phyloP scores from a whole-genome alignment of 1,140 invertebrate species.

The Drosophila littoralis region DNA sequence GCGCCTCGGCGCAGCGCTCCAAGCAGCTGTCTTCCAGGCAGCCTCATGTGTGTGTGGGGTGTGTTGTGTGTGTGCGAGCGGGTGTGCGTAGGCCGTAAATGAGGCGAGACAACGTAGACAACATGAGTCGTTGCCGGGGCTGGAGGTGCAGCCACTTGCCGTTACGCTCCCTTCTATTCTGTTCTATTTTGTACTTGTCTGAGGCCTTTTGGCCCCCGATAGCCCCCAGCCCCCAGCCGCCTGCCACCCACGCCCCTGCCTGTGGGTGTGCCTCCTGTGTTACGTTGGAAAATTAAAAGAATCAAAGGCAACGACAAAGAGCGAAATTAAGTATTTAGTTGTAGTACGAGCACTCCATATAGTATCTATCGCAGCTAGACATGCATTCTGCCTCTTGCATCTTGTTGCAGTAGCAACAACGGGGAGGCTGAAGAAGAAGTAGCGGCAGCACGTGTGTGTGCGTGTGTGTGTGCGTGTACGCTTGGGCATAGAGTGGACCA shows the following conservation, averaged over 20 bases:
- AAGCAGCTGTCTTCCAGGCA: conserved; percentile 79
- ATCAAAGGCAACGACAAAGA: conserved; percentile 78
- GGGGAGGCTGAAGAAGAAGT: background rate
- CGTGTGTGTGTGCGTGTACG: too few species aligned
- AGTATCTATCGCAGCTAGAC: conserved; percentile 62
- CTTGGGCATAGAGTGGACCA: conserved; percentile 45
- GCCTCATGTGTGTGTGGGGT: conserved; percentile 19
- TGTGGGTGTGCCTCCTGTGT: conserved; percentile 1
- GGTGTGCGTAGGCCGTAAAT: conserved; percentile 72
- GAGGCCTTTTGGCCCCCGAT: conserved; percentile 10
- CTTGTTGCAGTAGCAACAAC: conserved; percentile 8
- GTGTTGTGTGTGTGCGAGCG: conserved; percentile 20
- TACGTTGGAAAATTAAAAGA: conserved; percentile 78
- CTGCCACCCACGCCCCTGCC: background rate
- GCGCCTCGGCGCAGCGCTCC: conserved; percentile 44
- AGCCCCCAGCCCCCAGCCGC: background rate
- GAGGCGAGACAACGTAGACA: conserved; percentile 65
- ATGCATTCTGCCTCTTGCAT: conserved; percentile 67
- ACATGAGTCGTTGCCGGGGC: conserved; percentile 20
- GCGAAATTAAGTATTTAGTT: conserved; percentile 81
- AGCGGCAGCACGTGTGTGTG: conserved; percentile 11
- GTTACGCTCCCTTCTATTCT: conserved; percentile 24
- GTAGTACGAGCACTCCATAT: conserved; percentile 47
- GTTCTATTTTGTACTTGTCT: conserved; percentile 34
- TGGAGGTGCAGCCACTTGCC: background rate